Evolutionary conservation across 2,113 vertebrate genomes (phyloP).

Genomic region (Myotis brandtii): DNA sequence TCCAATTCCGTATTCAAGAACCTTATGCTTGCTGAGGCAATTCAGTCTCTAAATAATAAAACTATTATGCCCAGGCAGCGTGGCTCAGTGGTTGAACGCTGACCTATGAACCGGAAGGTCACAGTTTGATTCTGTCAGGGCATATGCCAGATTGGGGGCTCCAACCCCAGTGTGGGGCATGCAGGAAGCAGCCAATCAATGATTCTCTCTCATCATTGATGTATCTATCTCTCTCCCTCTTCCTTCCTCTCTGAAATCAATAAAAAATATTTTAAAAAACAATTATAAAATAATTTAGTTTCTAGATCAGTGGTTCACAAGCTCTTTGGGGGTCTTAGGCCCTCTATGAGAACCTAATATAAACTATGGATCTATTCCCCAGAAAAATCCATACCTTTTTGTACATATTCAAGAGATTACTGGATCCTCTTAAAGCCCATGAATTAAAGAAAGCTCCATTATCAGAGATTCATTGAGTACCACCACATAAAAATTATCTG

Average conservation of each 20-base stretch:
- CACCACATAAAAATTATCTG: background rate
- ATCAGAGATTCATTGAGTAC: background rate
- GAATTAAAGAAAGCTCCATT: background rate
- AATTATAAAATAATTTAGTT: background rate
- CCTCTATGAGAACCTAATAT: background rate
- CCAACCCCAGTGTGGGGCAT: too few relatives aligned
- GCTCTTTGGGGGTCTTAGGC: background rate
- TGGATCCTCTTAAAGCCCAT: background rate
- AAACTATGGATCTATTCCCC: background rate
- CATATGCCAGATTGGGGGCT: too few relatives aligned
- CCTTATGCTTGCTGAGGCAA: background rate
- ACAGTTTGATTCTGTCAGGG: too few relatives aligned
- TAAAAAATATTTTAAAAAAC: too few relatives aligned
- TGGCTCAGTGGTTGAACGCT: too few relatives aligned
- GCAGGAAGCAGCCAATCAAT: too few relatives aligned
- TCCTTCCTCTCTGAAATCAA: too few relatives aligned
- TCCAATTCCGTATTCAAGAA: background rate
- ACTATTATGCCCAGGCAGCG: background rate
- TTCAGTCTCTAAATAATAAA: background rate
- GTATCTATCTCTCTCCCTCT: too few relatives aligned
- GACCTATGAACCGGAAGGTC: too few relatives aligned
- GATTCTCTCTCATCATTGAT: too few relatives aligned
- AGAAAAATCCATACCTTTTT: constrained; percentile 12
- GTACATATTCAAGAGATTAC: background rate
- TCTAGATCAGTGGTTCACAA: background rate